These are phyloP conservation scores for Asbolus verrucosus DNA, from an alignment of 1,140 invertebrate species.

Conservation along the genomic window DNA sequence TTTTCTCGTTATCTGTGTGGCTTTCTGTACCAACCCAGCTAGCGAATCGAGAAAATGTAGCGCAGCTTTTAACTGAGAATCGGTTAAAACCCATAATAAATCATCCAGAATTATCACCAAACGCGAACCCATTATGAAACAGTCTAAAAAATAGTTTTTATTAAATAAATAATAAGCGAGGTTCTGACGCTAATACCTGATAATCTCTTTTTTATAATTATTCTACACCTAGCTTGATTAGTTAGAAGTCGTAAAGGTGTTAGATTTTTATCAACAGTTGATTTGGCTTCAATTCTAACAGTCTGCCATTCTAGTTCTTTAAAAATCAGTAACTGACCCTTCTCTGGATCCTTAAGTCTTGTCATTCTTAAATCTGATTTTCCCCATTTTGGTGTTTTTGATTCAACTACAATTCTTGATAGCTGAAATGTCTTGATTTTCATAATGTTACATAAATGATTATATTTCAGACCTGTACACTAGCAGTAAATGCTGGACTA, in stretches of 20 bases:
- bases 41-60: constrained; percentile 94
- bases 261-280: constrained; percentile 81
- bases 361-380: constrained; percentile 87
- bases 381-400: constrained; percentile 90
- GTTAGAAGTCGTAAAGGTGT: constrained; percentile 94
- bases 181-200: constrained; percentile 73
- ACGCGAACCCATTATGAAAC: constrained; percentile 91
- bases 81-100: constrained; percentile 97
- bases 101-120: constrained; percentile 95
- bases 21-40: constrained; percentile 85
- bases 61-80: constrained; percentile 95
- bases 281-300: constrained; percentile 91
- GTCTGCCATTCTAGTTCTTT: constrained; percentile 99
- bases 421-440: constrained; percentile 72
- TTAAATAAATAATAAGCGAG: too few species aligned
- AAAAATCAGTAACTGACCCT: constrained; percentile 93
- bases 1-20: constrained; percentile 84
- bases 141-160: constrained; percentile 75
- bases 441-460: background rate
- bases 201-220: constrained; percentile 95
- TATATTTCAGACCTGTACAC: constrained; percentile 81
- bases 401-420: constrained; percentile 91
- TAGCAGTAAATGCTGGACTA: constrained; percentile 93
- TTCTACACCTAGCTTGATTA: constrained; percentile 94
- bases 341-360: constrained; percentile 88